Base-by-base conservation (phyloP, 2,888 invertebrate species). In the Orthonychiurus folsomi region DNA sequence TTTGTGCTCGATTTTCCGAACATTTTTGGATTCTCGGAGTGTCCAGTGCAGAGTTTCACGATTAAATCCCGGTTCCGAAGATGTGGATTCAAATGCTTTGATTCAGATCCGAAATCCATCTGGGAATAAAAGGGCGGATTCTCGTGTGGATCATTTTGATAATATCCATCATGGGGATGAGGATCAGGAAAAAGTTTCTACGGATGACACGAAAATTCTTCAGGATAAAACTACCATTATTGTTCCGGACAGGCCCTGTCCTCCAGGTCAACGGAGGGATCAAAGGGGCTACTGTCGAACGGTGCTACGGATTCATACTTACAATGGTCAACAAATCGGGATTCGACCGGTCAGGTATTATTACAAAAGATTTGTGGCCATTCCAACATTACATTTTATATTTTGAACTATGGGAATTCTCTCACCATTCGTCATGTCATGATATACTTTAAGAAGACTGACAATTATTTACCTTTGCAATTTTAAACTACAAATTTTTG, bases 171-270 rank as follows among this genome's bases (percentile, higher is more conserved):
- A n/a, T n/a, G n/a, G n/a, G n/a, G 37, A 37, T 37, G 37, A 37
- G 15, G 37, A 37, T 37, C 9, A 37, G 37, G 37, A 37, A 9
- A 9, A 5, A 37, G 9, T 9, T 9, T 37, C 37, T 5, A 15
- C 5, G 15, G 37, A 37, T 37, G 37, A 37, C 15, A 27, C 56
- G 2, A 56, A 56, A 56, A 20, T 56, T 27, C 26, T 56, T 27
- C 25, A 56, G 20, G 56, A 56, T n/a, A 56, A 56, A 28, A 28
- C 56, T 5, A 56, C 56, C 3, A 56, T 56, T 28, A 28, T 56
- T n/a, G 20, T 56, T 3, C 56, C 56, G 3, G 56, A 56, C 12
- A 12, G 56, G 20, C 18, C 12, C 5, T 56, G 56, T 37, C 56
- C 56, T 12, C 27, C 12, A n/a, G 56, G 56, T 28, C 56, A 56